Evolutionary conservation across 2,113 vertebrate species (phyloP).

Genomic region (Aegithalos caudatus): DNA sequence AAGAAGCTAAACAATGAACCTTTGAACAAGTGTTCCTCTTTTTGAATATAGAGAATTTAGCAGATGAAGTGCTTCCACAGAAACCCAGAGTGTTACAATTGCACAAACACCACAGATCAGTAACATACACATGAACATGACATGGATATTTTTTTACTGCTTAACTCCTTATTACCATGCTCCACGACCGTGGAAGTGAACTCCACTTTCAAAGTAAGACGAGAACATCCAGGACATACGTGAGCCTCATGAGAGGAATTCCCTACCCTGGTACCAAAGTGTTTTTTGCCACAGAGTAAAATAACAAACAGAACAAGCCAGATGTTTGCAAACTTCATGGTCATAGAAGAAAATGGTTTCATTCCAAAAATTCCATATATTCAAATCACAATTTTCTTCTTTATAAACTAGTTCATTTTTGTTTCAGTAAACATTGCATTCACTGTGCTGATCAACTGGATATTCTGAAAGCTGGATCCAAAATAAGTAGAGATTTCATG

Average conservation of each 20-base stretch:
- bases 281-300: conserved; percentile 80
- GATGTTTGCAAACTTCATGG: conserved; percentile 79
- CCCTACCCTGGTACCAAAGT: conserved; percentile 75
- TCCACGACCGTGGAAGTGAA: conserved; percentile 91
- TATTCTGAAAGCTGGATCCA: conserved; percentile 67
- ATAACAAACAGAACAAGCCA: conserved; percentile 80
- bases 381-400: conserved; percentile 65
- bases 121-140: background rate
- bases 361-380: conserved; percentile 67
- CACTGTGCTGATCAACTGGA: conserved; percentile 30
- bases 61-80: background rate
- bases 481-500: conserved; percentile 71
- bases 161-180: conserved; percentile 80
- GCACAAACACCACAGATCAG: background rate
- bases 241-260: conserved; percentile 69
- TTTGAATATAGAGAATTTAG: background rate
- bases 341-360: conserved; percentile 63
- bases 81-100: background rate
- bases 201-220: conserved; percentile 86
- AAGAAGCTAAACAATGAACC: background rate
- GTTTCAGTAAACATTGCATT: conserved; percentile 54
- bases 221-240: conserved; percentile 83
- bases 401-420: conserved; percentile 70
- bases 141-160: background rate
- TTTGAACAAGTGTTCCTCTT: background rate